A percentile compares a stretch with the other conserved stretches of the same genome.
These are phyloP conservation scores for Onchidella celtica DNA, from an alignment of 2,888 invertebrate genomes.

Conservation along the genomic window DNA sequence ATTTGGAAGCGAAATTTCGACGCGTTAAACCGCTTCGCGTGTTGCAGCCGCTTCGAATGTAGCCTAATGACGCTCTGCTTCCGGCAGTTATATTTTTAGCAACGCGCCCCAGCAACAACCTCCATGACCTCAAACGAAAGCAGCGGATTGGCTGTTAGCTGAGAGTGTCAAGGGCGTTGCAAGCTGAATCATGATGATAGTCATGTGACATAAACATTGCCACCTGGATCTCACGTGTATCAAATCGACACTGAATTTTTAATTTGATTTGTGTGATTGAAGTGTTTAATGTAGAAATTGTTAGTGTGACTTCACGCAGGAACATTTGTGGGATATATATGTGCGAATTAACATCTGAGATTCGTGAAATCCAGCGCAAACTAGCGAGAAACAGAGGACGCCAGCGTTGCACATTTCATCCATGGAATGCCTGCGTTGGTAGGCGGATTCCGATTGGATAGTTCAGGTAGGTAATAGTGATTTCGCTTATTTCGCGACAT, in stretches of 20 bases:
- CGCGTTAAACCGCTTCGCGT: no score
- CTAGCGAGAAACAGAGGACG: not conserved
- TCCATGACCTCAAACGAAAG: conserved; percentile 46
- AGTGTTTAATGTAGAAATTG: not conserved
- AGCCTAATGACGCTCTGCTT: conserved; percentile 18
- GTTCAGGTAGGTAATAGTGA: conserved; percentile 24
- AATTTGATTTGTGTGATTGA: not conserved
- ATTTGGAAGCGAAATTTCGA: no score
- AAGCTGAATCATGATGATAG: conserved; percentile 69
- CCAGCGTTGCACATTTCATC: conserved; percentile 23
- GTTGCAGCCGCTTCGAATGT: conserved; percentile 32
- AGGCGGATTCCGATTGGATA: conserved; percentile 43
- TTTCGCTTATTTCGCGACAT: no score
- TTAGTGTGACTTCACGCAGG: not conserved
- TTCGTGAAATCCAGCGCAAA: not conserved
- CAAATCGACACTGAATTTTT: not conserved
- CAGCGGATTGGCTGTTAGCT: conserved; percentile 61
- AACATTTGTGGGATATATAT: not conserved
- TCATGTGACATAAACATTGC: conserved; percentile 74
- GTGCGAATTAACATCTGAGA: not conserved
- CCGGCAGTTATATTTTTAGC: conserved; percentile 49
- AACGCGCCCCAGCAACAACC: conserved; percentile 53
- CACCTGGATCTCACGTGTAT: conserved; percentile 57
- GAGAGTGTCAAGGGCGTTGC: conserved; percentile 62
- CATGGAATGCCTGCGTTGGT: conserved; percentile 47